Conservation (phyloP, 2,113 vertebrate species). For the Sterna hirundo region DNA sequence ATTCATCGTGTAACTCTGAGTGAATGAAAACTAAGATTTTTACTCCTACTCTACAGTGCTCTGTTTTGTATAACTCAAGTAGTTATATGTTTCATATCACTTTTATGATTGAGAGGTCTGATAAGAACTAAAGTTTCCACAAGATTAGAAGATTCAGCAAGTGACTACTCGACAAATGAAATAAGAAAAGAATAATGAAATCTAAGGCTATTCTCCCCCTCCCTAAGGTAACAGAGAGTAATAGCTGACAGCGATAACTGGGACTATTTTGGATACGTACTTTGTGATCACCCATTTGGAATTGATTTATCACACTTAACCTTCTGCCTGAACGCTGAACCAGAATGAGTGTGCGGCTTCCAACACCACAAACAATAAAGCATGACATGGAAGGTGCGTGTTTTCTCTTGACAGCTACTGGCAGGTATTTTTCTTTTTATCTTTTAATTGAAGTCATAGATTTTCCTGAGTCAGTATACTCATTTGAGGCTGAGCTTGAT, state of each 20-base stretch:
- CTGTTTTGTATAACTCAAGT: neutral
- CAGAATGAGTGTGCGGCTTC: neutral
- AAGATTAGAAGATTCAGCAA: neutral
- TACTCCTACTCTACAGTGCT: neutral
- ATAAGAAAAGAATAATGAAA: neutral
- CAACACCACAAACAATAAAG: neutral
- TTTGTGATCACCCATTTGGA: neutral
- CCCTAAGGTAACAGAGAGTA: neutral
- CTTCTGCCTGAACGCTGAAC: neutral
- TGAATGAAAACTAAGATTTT: neutral
- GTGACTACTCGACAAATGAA: neutral
- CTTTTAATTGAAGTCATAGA: neutral
- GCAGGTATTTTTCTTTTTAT: neutral
- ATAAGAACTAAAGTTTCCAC: neutral
- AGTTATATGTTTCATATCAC: neutral
- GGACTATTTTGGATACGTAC: neutral
- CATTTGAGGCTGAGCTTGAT: neutral
- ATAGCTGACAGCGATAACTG: neutral
- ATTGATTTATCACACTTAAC: neutral
- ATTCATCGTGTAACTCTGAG: neutral
- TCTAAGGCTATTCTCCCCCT: neutral
- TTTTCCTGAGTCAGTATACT: neutral
- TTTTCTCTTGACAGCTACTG: neutral
- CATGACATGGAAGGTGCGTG: neutral
- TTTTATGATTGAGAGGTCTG: neutral